phyloP scores from a whole-genome alignment of 2,113 vertebrate genomes.

The Chlamydotis undulata region DNA sequence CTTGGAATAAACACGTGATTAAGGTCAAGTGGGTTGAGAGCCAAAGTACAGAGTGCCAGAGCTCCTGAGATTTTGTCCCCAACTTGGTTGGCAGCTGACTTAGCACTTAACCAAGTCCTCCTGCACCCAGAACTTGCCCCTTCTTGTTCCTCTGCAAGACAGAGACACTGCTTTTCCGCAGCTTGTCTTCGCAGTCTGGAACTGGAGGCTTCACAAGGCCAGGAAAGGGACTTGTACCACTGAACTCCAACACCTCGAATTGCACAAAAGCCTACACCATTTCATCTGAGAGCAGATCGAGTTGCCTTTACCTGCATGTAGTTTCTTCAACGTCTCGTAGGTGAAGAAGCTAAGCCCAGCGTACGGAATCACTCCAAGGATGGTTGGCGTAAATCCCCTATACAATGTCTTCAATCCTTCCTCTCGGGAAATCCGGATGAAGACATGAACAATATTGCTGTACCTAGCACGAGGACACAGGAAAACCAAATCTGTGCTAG shows the following conservation, averaged over 20 bases:
- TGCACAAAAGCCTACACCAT: neutral
- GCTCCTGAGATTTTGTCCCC: neutral
- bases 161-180: neutral
- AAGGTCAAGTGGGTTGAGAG: neutral
- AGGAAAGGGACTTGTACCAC: neutral
- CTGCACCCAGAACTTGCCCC: neutral
- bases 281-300: neutral
- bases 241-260: neutral
- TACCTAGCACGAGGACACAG: slow-evolving; percentile 79
- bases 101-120: neutral
- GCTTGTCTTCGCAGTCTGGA: neutral
- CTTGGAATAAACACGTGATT: neutral
- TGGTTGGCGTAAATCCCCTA: slow-evolving; percentile 90
- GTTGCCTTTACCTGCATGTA: slow-evolving; percentile 84
- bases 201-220: neutral
- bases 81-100: neutral
- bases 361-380: slow-evolving; percentile 92
- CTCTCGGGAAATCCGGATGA: slow-evolving; percentile 91
- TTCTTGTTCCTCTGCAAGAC: neutral
- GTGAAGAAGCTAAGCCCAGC: slow-evolving; percentile 98
- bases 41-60: neutral
- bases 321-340: slow-evolving; percentile 92
- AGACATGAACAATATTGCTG: slow-evolving; percentile 94
- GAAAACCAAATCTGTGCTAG: neutral
- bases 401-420: slow-evolving; percentile 92